Evolutionary conservation across 2,113 vertebrate species (phyloP).

Genomic region (Toxotes chatareus): DNA sequence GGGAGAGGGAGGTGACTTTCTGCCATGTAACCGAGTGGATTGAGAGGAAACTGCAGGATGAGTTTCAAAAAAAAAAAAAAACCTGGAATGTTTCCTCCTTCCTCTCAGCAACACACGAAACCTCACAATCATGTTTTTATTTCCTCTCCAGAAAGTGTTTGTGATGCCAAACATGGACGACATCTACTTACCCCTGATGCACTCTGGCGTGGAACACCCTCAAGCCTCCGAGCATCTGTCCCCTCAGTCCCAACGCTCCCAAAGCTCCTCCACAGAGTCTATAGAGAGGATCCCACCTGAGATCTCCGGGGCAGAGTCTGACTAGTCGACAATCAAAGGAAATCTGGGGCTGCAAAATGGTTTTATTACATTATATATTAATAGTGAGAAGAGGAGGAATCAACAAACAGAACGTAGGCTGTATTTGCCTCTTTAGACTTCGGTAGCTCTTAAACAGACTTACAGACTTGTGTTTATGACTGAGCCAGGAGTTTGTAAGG

Average conservation of each 20-base stretch:
- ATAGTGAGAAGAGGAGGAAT: background rate
- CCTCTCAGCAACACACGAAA: background rate
- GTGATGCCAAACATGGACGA: slow-evolving; percentile 95
- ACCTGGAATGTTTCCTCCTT: background rate
- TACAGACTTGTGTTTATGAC: slow-evolving; percentile 21
- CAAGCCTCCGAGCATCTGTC: slow-evolving; percentile 23
- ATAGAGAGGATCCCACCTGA: slow-evolving; percentile 64
- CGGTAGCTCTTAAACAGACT: slow-evolving; percentile 9
- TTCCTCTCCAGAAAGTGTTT: slow-evolving; percentile 88
- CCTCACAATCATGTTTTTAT: background rate
- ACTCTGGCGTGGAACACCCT: slow-evolving; percentile 77
- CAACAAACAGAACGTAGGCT: background rate
- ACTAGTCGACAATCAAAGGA: slow-evolving; percentile 46
- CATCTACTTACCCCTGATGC: slow-evolving; percentile 90
- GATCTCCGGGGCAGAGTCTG: slow-evolving; percentile 36
- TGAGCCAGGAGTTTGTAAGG: slow-evolving; percentile 21
- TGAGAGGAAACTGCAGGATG: slow-evolving; percentile 89
- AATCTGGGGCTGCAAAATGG: background rate
- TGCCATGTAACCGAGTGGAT: slow-evolving; percentile 92
- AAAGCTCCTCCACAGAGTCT: slow-evolving; percentile 65
- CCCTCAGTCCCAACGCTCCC: slow-evolving; percentile 24
- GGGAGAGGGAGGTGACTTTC: slow-evolving; percentile 90
- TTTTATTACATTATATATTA: background rate
- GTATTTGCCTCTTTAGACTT: slow-evolving; percentile 3
- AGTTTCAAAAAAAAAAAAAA: slow-evolving; percentile 81